Conservation (phyloP, 2,888 invertebrate genomes). For the Eueremaeus valkanovi region DNA sequence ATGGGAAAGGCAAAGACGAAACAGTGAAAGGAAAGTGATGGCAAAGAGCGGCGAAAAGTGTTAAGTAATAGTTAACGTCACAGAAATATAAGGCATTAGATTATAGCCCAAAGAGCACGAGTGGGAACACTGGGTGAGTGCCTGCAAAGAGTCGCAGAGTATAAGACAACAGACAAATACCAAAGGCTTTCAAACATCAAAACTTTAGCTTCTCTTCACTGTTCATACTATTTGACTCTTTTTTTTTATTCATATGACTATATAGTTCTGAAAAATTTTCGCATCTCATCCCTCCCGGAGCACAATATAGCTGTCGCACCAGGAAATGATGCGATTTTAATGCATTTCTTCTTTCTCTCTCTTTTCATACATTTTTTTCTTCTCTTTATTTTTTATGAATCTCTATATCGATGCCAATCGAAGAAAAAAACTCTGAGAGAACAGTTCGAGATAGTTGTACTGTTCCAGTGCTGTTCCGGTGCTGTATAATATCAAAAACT, state of each 20-base stretch:
- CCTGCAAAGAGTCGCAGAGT: neutral
- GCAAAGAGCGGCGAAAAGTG: neutral
- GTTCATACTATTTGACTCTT: too few relatives aligned
- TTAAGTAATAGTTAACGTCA: constrained; percentile 8
- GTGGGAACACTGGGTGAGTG: neutral
- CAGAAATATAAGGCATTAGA: neutral
- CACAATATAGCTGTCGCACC: neutral
- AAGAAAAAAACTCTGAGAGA: neutral
- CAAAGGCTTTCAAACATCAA: neutral
- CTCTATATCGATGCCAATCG: neutral
- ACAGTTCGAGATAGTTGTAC: neutral
- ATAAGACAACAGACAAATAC: neutral
- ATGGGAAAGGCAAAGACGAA: neutral
- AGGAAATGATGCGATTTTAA: constrained; percentile 20
- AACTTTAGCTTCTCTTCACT: neutral
- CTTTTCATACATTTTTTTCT: neutral
- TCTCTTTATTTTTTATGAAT: neutral
- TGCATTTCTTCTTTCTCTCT: constrained; percentile 12
- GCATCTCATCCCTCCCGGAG: neutral
- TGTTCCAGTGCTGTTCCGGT: neutral
- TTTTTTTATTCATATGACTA: too few relatives aligned
- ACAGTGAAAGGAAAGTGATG: neutral
- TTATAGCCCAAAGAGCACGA: neutral
- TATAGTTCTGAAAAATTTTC: neutral
- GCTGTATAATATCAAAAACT: neutral